Evolutionary conservation across 2,797 vertebrate species (phyloP), one percentile per base, ranked within the genome.

Genomic region (Spinibarbus caldwelli): DNA sequence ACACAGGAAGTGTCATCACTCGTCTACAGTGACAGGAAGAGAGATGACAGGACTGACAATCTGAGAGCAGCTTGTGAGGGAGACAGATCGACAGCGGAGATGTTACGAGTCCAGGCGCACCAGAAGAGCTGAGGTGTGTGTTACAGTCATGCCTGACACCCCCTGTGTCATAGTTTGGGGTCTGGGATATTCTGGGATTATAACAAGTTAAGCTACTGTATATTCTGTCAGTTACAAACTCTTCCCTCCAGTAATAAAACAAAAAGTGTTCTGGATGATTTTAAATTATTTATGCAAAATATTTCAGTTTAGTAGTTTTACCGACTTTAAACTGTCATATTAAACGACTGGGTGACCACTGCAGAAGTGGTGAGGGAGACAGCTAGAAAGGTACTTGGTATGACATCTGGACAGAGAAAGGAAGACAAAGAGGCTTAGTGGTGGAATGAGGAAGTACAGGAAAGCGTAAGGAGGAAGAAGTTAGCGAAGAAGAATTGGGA

Each of bases 71-170:
- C n/a, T 78, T 84, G 82, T 70, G 82, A 84, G 34, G 70, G 73
- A 54, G 82, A 84, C 64, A 23, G 73, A 41, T 68, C 8, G 36
- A 84, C 73, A 29, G 73, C 6, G 21, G 64, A 80, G 73, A 78
- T 84, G 62, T 84, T 47, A 57, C 34, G 6, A 72, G 78, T 23
- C 29, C 29, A 67, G 29, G 34, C 3, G 1, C 36, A 62, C 26
- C 14, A 82, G 8, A 43, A 73, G 80, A 82, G 70, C 41, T 36
- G 12, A 82, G 59, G 41, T 72, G 41, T 72, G 80, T 64, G 81
- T 57, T 82, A 41, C 38, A 72, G 68, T 59, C 15, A 23, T 64
- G 41, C 23, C 15, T 80, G 45, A 67, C 59, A 31, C 23, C 38
- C 36, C 14, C 12, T 52, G 31, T 52, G 29, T 54, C 34, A 7